Base-by-base conservation (phyloP, 2,888 invertebrate species). In the Eurois occulta region DNA sequence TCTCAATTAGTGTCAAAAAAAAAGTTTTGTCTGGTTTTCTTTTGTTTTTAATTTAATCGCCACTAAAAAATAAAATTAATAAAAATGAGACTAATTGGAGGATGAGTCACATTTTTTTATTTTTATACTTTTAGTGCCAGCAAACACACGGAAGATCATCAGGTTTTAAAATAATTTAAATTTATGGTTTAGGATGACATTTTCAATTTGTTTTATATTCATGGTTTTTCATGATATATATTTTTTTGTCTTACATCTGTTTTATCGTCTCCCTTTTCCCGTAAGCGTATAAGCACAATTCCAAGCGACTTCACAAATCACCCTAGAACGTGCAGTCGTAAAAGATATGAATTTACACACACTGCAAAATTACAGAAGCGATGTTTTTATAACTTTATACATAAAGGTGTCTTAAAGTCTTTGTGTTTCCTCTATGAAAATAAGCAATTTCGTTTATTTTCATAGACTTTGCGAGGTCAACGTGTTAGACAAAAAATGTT, bases 361-460 rank as follows among this genome's bases (percentile, higher is more conserved):
- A 71, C 55, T 73, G 70, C 60, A 73, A 75, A 85, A 85, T 85
- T 75, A 85, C 75, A 71, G 43, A 35, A 13, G 35, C 65, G 38
- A 74, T 80, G 60, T 78, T 81, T 85, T 84, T 81, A 84, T 76
- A 81, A 85, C 84, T 84, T 85, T 60, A 78, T 75, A 72, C 75
- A 81, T 77, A 73, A 67, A 85, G 24, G 43, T 62, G 67, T 55
- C 55, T 73, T 77, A 79, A 66, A 77, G 16, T 62, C 24, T 58
- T 72, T 2, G 10, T 52, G 65, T 55, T 80, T 70, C 43, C 52
- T 76, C 48, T 52, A 28, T 81, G 35, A 66, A 66, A 80, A 81
- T 70, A 81, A 81, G 70, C 48, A 38, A 46, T 55, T 74, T 6
- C 1, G 11, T 60, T 73, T 79, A 79, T 79, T 67, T 8, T 67